phyloP scores from a whole-genome alignment of 2,113 vertebrate species.

The Aegithalos caudatus region DNA sequence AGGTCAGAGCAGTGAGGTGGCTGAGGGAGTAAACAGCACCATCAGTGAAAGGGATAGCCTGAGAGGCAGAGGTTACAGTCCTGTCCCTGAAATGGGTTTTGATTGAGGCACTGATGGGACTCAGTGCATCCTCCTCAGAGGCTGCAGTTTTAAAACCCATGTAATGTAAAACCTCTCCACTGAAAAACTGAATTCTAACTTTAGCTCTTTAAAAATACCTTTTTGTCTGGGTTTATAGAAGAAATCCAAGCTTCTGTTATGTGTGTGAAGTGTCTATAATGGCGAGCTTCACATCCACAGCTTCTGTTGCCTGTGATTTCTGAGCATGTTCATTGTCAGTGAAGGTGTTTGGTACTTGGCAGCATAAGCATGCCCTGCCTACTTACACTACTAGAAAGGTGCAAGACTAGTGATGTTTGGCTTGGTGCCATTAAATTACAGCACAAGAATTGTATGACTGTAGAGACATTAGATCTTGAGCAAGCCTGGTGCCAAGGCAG shows the following conservation, averaged over 20 bases:
- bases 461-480: background rate
- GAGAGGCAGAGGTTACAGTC: background rate
- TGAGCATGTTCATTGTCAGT: rapidly evolving
- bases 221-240: background rate
- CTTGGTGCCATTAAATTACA: background rate
- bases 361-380: background rate
- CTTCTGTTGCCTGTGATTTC: background rate
- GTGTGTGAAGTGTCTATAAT: background rate
- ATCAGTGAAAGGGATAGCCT: background rate
- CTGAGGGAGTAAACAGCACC: background rate
- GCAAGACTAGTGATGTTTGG: background rate
- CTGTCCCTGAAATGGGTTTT: background rate
- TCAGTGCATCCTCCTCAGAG: background rate
- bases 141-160: background rate
- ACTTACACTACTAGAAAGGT: background rate
- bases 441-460: background rate
- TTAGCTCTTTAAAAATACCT: background rate
- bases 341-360: background rate
- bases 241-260: background rate
- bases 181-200: background rate
- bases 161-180: background rate
- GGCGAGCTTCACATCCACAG: background rate
- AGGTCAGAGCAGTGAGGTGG: background rate
- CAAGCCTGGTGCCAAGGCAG: background rate
- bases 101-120: background rate